Evolutionary conservation across 2,888 invertebrate species (phyloP), one percentile per base, ranked within the genome.

Genomic region (Therioaphis trifolii): DNA sequence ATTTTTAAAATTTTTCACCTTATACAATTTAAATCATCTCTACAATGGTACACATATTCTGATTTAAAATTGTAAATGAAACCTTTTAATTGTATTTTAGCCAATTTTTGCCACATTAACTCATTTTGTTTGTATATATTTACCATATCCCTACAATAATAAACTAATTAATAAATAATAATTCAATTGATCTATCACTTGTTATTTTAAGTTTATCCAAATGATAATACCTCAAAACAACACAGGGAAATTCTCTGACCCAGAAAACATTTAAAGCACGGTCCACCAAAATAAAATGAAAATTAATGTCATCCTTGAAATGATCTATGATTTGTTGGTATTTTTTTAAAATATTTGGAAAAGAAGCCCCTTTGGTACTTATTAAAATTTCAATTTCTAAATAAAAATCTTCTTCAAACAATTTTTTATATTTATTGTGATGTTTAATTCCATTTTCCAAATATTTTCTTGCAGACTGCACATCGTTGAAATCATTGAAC

Each of bases 81-180:
- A 46, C 69, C 69, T 11, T 71, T 27, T 46, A 46, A 46, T 24
- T 71, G 24, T 0, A 71, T 15, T 46, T 18, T 15, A 18, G 46
- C 27, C 43, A 71, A 46, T 18, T 27, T 27, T 43, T 71, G 46
- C 69, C 69, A 71, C 69, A 71, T 71, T 18, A 27, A 15, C 18
- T 71, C 69, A 15, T 46, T 46, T 18, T 1, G 4, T 27, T 18
- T 46, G 27, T 46, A 46, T 15, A 1, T 46, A 27, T 18, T 27
- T 9, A 71, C 11, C 46, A 71, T 27, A 11, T 71, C 69, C 1
- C 69, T 71, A 46, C 35, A 35, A 5, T 5, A 5, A 35, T 24
- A 46, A 15, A 71, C 0, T 46, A 18, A 2, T 24, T 71, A 0
- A 21, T 18, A 3, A 71, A 27, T 4, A 46, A 3, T 21, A 21